phyloP scores from a whole-genome alignment of 2,113 vertebrate species.

The Elephantulus edwardii region DNA sequence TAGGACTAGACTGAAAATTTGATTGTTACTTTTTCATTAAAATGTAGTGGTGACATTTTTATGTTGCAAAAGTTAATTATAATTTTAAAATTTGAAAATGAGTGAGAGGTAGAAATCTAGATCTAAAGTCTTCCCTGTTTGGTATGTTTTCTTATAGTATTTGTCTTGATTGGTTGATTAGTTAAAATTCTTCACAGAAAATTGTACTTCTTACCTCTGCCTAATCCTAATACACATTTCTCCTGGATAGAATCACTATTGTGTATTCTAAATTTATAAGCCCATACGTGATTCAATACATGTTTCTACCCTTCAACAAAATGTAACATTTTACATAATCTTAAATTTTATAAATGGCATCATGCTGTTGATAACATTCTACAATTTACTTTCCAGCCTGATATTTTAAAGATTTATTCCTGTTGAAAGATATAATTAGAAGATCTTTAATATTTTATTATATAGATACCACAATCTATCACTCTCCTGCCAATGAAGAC shows the following conservation, averaged over 20 bases:
- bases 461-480: neutral
- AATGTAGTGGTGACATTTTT: neutral
- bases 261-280: neutral
- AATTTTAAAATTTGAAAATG: conserved; percentile 36
- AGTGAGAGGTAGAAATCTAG: neutral
- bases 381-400: neutral
- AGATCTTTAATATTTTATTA: neutral
- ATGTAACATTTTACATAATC: neutral
- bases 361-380: neutral
- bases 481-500: conserved; percentile 18
- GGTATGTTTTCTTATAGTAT: neutral
- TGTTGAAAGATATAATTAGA: neutral
- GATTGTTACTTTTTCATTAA: neutral
- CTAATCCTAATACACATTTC: rapidly evolving
- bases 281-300: neutral
- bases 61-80: neutral
- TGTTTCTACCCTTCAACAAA: neutral
- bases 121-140: neutral
- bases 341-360: conserved; percentile 17
- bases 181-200: neutral
- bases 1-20: neutral
- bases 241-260: neutral
- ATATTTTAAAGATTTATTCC: conserved; percentile 14
- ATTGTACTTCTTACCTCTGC: neutral
- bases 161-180: neutral